Conservation (phyloP, 1,140 invertebrate genomes). For the Chymomyza costata region DNA sequence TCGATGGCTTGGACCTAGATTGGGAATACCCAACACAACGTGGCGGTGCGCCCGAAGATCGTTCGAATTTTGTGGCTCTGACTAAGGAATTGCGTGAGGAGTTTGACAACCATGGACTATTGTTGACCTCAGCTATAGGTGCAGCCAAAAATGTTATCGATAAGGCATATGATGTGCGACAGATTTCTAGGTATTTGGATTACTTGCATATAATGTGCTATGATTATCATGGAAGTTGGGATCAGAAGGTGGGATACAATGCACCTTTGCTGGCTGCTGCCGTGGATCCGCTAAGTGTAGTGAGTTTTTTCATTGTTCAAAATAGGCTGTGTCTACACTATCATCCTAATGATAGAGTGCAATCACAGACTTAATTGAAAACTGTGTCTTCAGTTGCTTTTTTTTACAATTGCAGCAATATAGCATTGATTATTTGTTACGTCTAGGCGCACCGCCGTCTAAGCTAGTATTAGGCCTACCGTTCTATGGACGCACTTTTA, state of each 20-base stretch:
- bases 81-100: slow-evolving; percentile 82
- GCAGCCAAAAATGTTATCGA: slow-evolving; percentile 84
- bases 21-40: slow-evolving; percentile 89
- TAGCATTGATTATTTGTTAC: slow-evolving; percentile 85
- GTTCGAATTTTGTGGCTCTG: slow-evolving; percentile 84
- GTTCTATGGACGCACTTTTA: slow-evolving; percentile 88
- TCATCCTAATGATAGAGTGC: too few species aligned
- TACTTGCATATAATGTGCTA: slow-evolving; percentile 93
- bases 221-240: slow-evolving; percentile 92
- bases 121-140: slow-evolving; percentile 86
- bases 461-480: slow-evolving; percentile 90
- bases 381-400: not conserved
- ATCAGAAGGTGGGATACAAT: slow-evolving; percentile 84
- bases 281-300: slow-evolving; percentile 79
- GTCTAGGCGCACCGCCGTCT: slow-evolving; percentile 81
- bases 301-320: slow-evolving; percentile 76
- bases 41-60: slow-evolving; percentile 84
- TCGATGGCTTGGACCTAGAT: slow-evolving; percentile 87
- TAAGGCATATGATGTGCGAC: slow-evolving; percentile 84
- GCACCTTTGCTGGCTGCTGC: slow-evolving; percentile 79
- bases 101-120: slow-evolving; percentile 78
- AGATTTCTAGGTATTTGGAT: slow-evolving; percentile 85
- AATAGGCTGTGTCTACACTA: not conserved
- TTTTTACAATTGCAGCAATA: slow-evolving; percentile 78
- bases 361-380: not conserved